Evolutionary conservation across 2,113 vertebrate species (phyloP), one percentile per base, ranked within the genome.

Genomic region (Microcebus griseorufus): DNA sequence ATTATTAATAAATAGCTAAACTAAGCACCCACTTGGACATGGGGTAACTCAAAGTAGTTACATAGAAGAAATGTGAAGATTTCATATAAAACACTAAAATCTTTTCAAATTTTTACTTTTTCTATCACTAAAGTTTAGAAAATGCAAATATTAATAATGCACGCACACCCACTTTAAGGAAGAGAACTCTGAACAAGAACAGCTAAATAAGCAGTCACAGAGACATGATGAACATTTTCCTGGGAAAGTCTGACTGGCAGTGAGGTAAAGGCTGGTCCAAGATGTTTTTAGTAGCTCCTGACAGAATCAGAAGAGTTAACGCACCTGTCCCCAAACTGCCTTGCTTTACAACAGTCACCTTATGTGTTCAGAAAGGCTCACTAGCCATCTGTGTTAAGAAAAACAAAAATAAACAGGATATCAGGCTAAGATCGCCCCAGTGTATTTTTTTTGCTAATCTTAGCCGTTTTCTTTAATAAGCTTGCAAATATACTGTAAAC

Each of bases 61-160:
- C 2, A 2, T 18, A 20, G 81, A 88, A 81, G 9, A 76, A 94
- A 62, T 32, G 20, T 86, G 86, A 79, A 86, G 62, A 67, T 29
- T 17, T 4, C 22, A 75, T 4, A 81, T 11, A 25, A 67, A 82
- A 91, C 3, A 81, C 2, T 39, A 79, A 76, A 70, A 53, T 83
- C 3, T 80, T 88, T 89, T 84, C 48, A 39, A 84, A 87, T 70
- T 95, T 53, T 95, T 93, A 29, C 75, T 17, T 93, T 58, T 64
- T 70, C 37, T 75, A 55, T 42, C 60, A 75, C 23, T 4, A 11
- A 89, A n/a, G 25, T 72, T 85, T 90, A 88, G 64, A 79, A 84
- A 96, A 75, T 9, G 1, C 9, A 84, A 25, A 23, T 88, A 51
- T 48, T 84, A 93, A 72, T 65, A 90, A 78, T 3, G 6, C 13